Evolutionary conservation across 2,797 vertebrate genomes (phyloP).

Genomic region (Notoglanidium macrostoma): DNA sequence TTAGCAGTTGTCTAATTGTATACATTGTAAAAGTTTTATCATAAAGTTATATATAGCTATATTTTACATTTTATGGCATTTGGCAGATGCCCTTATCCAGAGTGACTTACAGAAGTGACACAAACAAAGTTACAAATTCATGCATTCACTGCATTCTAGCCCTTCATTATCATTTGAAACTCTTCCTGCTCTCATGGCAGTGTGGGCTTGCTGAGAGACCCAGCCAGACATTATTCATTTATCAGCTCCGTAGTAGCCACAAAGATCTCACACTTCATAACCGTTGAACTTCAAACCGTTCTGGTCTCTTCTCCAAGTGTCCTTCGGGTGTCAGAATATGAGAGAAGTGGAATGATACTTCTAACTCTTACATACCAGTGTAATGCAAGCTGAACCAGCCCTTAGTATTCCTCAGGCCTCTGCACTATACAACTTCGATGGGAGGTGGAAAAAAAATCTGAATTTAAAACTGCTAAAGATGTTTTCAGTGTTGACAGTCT

Average conservation of each 20-base stretch:
- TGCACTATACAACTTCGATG: constrained; percentile 1
- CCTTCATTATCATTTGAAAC: constrained; percentile 12
- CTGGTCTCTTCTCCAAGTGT: constrained; percentile 14
- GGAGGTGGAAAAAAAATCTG: constrained; percentile 10
- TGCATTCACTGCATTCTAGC: constrained; percentile 17
- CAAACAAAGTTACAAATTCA: background rate
- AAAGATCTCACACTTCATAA: constrained; percentile 42
- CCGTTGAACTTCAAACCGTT: constrained; percentile 42
- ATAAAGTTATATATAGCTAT: background rate
- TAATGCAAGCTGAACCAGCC: background rate
- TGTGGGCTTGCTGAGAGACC: constrained; percentile 9
- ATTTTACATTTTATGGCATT: background rate
- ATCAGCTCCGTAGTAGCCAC: constrained; percentile 35
- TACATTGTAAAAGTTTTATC: background rate
- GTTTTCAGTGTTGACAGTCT: background rate
- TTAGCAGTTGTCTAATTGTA: background rate
- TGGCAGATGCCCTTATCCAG: too few relatives aligned
- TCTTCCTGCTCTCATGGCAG: constrained; percentile 2
- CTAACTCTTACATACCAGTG: constrained; percentile 10
- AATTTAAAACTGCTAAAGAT: constrained; percentile 12
- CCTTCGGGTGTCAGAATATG: constrained; percentile 24
- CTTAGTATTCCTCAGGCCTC: constrained; percentile 11
- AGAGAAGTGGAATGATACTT: background rate
- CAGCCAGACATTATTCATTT: constrained; percentile 40
- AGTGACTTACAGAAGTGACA: too few relatives aligned